Base-by-base conservation (phyloP, 1,140 invertebrate genomes). In the Zaprionus capensis region DNA sequence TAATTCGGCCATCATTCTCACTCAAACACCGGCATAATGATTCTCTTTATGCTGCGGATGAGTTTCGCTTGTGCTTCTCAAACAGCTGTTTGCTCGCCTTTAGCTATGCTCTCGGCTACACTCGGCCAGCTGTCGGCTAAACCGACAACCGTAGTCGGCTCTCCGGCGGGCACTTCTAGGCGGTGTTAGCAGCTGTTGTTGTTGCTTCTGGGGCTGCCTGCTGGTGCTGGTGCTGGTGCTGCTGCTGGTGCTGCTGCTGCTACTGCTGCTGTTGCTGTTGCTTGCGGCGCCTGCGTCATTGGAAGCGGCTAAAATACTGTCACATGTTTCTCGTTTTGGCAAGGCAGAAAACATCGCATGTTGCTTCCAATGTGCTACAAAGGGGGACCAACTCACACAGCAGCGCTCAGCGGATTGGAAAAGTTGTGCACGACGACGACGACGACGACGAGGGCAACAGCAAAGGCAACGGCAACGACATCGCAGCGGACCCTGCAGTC, bases 351-450 rank as follows among this genome's bases (percentile, higher is more conserved):
- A 78, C 71, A 75, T 78, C 67, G 76, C 64, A 71, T 76, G 76
- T 64, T 57, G 51, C 58, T 88, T 88, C 84, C 84, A 88, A 87
- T 88, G 84, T 88, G 85, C 84, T 81, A 87, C 76, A 87, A 82
- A 83, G 80, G 69, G 63, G 69, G 55, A 20, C 24, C 65, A 28
- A 22, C 44, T 53, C 63, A 53, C 31, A 62, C 26, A 36, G 11
- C 26, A 3, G 15, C n/a, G 14, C 6, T 22, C 5, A 20, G 53
- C 56, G 41, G 73, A 57, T 77, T 73, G 75, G 70, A 77, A 72
- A 63, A 49, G 38, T 62, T 57, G 75, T 59, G 67, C 67, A 73
- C 65, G 64, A 41, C 51, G 64, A 41, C 41, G 64, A 12, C 24
- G 9, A 22, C 15, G 31, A 34, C 31, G 31, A 34, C 31, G 31